A percentile compares a stretch with the other conserved stretches of the same genome.
Evolutionary conservation across 2,797 vertebrate species (phyloP).

Genomic region (Vultur gryphus): DNA sequence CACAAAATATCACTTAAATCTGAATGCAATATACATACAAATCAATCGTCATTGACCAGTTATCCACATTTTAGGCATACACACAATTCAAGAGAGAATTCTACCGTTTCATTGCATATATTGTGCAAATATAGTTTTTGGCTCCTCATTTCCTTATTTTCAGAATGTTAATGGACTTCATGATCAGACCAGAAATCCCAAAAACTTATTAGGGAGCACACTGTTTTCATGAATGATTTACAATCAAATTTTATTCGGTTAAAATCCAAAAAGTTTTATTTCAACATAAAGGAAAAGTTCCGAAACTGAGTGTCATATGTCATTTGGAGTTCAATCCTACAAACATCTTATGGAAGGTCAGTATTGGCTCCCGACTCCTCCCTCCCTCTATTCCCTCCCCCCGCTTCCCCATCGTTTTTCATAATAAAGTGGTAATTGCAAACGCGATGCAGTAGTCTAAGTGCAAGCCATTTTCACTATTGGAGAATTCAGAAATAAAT

Average conservation of each 20-base stretch:
- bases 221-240: conserved; percentile 38
- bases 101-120: conserved; percentile 56
- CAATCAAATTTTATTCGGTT: conserved; percentile 31
- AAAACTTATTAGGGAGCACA: conserved; percentile 51
- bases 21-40: conserved; percentile 65
- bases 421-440: conserved; percentile 52
- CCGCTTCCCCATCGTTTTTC: neutral
- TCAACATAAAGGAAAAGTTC: conserved; percentile 41
- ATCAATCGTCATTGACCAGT: conserved; percentile 55
- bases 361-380: conserved; percentile 40
- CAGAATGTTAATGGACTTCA: conserved; percentile 55
- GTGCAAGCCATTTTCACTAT: conserved; percentile 60
- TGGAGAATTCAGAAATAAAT: conserved; percentile 51
- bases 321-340: conserved; percentile 56
- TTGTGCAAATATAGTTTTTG: conserved; percentile 61
- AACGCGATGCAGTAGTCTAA: conserved; percentile 47
- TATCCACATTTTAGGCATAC: conserved; percentile 66
- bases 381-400: neutral
- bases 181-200: conserved; percentile 56
- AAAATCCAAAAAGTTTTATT: conserved; percentile 64
- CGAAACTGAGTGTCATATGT: conserved; percentile 14
- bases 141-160: conserved; percentile 57
- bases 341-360: conserved; percentile 44
- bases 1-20: conserved; percentile 69
- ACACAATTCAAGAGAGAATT: conserved; percentile 65